Conservation (phyloP, 2,113 vertebrate genomes). For the Saccopteryx bilineata region DNA sequence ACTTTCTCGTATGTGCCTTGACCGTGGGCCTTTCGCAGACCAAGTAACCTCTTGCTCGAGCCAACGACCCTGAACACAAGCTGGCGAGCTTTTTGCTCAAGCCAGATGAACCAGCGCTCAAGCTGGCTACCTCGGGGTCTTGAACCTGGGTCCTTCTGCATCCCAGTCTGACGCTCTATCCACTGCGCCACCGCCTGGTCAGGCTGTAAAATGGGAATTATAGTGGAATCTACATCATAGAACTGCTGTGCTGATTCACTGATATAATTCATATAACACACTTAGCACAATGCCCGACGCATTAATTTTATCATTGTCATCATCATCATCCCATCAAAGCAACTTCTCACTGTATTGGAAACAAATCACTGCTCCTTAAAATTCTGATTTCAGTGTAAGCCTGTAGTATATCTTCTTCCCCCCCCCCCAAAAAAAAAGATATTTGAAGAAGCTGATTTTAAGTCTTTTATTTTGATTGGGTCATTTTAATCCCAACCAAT, state of each 20-base stretch:
- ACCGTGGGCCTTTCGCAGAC: no score
- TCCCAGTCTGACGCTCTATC: no score
- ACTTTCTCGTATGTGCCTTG: no score
- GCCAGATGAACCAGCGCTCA: no score
- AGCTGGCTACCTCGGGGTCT: no score
- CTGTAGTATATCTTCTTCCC: neutral
- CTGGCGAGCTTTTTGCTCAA: no score
- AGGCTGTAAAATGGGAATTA: conserved; percentile 14
- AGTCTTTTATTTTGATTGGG: conserved; percentile 7
- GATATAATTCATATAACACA: neutral
- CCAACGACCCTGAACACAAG: no score
- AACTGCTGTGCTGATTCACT: neutral
- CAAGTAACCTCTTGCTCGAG: no score
- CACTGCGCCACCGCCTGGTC: no score
- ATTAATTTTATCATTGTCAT: neutral
- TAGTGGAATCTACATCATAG: neutral
- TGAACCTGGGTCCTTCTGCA: no score
- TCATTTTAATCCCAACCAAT: neutral
- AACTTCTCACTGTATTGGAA: neutral
- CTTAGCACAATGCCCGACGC: neutral
- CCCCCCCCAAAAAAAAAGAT: neutral
- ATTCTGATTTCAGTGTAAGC: neutral
- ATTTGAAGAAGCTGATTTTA: neutral
- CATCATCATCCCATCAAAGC: neutral
- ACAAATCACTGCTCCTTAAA: conserved; percentile 31